Base-by-base conservation (phyloP, 2,888 invertebrate species). In the Ophioninae sp. region DNA sequence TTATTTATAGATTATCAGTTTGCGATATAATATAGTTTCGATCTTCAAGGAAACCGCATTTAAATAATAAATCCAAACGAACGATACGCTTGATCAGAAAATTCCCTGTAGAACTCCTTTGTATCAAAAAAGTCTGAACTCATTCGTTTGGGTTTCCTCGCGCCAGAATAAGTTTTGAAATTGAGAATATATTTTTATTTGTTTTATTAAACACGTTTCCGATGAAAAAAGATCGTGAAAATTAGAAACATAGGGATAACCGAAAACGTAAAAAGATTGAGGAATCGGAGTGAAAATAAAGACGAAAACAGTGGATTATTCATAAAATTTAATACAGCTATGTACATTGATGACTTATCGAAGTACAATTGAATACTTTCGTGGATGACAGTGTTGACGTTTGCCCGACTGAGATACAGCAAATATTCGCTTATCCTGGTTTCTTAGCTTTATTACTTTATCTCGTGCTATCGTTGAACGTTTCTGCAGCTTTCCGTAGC, bases 291-390 rank as follows among this genome's bases (percentile, higher is more conserved):
- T n/a, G 6, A 7, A 65, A 37, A 62, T 57, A 59, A 30, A 57
- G 77, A 56, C 44, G 20, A 64, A 72, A 37, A 67, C 62, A 62
- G 21, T 68, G 30, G 62, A 23, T 74, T 21, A 62, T 85, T 85
- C 81, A 82, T 74, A 68, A 86, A 85, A 82, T 65, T 50, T 85
- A 79, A 83, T 85, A 85, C 83, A 84, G 78, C 57, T 85, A 84
- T 86, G 68, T 85, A 86, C 82, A 87, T 78, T 59, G 20, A 72
- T 65, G 79, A 76, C 75, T 81, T 79, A 73, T 79, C 81, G 61
- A 50, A 82, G 70, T 75, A 84, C 84, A 86, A 83, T 79, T 83
- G 79, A 81, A 82, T 88, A 86, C 82, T 79, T 79, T 83, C 74
- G 67, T 73, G 61, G 50, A 6, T 64, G n/a, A 79, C 8, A 57